These are phyloP conservation scores for Heteronetta atricapilla DNA, from an alignment of 2,113 vertebrate species.

Conservation along the genomic window DNA sequence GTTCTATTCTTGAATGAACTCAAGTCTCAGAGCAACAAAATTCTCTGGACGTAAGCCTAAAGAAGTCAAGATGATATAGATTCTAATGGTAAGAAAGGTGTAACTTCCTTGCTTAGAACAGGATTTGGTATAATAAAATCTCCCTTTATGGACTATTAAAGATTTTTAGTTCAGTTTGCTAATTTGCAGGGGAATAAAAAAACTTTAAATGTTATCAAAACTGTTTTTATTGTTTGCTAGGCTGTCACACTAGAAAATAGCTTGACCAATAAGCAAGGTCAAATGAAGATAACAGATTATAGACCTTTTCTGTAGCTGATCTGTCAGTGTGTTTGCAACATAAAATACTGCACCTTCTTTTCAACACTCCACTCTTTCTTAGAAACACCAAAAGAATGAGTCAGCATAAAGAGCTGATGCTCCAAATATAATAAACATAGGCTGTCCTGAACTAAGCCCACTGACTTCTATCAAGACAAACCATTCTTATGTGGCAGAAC, in stretches of 20 bases:
- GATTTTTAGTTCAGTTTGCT: background rate
- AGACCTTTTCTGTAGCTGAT: background rate
- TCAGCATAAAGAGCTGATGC: background rate
- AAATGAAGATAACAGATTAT: background rate
- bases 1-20: background rate
- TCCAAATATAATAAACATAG: background rate
- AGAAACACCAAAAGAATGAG: background rate
- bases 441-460: background rate
- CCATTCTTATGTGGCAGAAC: background rate
- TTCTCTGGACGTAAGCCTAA: background rate
- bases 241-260: background rate
- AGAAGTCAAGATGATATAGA: background rate
- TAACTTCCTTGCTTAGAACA: background rate
- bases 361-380: background rate
- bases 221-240: background rate
- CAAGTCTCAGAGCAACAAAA: background rate
- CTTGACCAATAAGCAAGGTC: background rate
- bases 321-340: background rate
- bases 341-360: background rate
- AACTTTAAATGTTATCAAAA: background rate
- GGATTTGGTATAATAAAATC: background rate
- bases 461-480: background rate
- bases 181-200: background rate
- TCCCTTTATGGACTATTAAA: background rate
- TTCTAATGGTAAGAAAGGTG: background rate